A percentile compares a stretch with the other conserved stretches of the same genome.
phyloP scores from a whole-genome alignment of 2,113 vertebrate genomes.

The Heliornis fulica region DNA sequence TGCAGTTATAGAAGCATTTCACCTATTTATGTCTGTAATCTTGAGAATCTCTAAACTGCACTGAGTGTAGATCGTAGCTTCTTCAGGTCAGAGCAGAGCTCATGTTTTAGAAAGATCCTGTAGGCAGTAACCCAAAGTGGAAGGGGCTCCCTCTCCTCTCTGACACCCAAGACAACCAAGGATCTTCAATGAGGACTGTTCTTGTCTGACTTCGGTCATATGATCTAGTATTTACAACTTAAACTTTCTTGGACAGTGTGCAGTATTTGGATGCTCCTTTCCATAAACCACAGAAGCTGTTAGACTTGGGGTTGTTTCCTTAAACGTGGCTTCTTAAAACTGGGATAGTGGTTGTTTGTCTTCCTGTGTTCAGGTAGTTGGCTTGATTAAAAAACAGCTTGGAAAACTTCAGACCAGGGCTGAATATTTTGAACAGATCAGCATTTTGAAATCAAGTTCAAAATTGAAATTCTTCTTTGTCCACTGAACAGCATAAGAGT shows the following conservation, averaged over 20 bases:
- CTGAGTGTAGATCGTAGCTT: neutral
- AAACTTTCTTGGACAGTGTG: neutral
- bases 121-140: neutral
- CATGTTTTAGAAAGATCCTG: neutral
- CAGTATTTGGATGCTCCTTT: neutral
- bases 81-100: neutral
- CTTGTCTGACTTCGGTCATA: neutral
- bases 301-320: neutral
- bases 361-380: neutral
- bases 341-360: neutral
- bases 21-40: neutral
- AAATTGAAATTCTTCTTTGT: neutral
- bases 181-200: neutral
- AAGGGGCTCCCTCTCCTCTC: neutral
- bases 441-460: neutral
- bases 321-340: neutral
- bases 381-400: neutral
- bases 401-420: neutral
- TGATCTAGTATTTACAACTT: neutral
- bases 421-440: neutral
- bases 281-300: neutral
- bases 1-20: neutral
- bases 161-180: neutral
- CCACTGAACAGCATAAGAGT: neutral
- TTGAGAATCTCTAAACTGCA: too few relatives aligned